phyloP scores from a whole-genome alignment of 2,797 vertebrate genomes.

The Clamator glandarius region DNA sequence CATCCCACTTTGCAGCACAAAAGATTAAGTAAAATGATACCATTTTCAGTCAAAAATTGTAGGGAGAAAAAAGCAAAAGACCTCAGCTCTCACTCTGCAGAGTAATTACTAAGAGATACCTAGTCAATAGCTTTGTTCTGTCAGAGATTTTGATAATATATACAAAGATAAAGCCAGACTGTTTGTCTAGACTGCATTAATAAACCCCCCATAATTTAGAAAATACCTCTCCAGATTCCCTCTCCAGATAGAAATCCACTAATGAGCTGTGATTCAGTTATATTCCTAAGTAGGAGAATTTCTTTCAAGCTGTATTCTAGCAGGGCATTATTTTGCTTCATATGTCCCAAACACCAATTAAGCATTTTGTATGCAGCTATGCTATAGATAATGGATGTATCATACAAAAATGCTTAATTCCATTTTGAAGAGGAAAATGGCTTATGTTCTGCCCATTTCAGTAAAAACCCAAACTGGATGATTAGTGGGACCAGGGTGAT shows the following conservation, averaged over 20 bases:
- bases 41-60: slow-evolving; percentile 44
- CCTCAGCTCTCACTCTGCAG: not conserved
- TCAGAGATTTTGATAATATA: slow-evolving; percentile 18
- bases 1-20: slow-evolving; percentile 30
- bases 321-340: slow-evolving; percentile 43
- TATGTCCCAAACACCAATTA: slow-evolving; percentile 50
- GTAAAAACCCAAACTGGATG: not conserved
- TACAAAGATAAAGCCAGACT: slow-evolving; percentile 54
- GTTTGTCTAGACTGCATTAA: slow-evolving; percentile 65
- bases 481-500: not conserved
- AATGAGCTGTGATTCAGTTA: slow-evolving; percentile 70
- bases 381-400: slow-evolving; percentile 15
- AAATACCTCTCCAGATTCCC: slow-evolving; percentile 28
- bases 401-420: not conserved
- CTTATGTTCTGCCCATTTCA: not conserved
- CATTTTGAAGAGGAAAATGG: slow-evolving; percentile 1
- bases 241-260: slow-evolving; percentile 47
- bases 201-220: slow-evolving; percentile 56
- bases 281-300: slow-evolving; percentile 63
- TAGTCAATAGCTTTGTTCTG: slow-evolving; percentile 65
- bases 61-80: slow-evolving; percentile 31
- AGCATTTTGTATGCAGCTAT: slow-evolving; percentile 26
- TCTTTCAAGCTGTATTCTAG: slow-evolving; percentile 50
- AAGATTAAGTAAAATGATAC: slow-evolving; percentile 43
- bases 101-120: slow-evolving; percentile 38